Base-by-base conservation (phyloP, 2,888 invertebrate species). In the Drosophila kuntzei region DNA sequence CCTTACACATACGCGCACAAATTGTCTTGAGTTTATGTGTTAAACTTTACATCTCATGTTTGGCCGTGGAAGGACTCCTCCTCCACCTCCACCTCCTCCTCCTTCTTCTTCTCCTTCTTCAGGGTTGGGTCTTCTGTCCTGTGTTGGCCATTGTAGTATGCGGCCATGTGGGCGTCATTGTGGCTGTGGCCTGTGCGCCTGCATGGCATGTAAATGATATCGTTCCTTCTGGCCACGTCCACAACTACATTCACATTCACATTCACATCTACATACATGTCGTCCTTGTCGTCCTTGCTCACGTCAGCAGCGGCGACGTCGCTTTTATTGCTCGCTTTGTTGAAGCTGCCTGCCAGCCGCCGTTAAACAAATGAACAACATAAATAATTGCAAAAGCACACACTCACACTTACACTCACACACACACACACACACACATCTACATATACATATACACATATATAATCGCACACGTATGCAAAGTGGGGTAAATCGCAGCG, bases 21-120 rank as follows among this genome's bases (percentile, higher is more conserved):
- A 89, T 86, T 85, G 83, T 82, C 89, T 88, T 86, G 78, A 89
- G 85, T 88, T 86, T 86, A 89, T 86, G 89, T 86, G 89, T 88
- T 86, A 80, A 88, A 88, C 86, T 89, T 88, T 80, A 89, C 80
- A 88, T 86, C 89, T 83, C 73, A 73, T 77, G 75, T 74, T 79
- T 74, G 75, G 75, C 60, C 74, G 62, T 74, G 75, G 51, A 74
- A 67, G 79, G 74, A 69, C 69, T 67, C 20, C 59, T 69, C 46
- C 18, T 4, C 6, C 27, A 12, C 11, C 16, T n/a, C 0, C 41
- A 14, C 22, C 47, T 5, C 0, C 44, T 8, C 1, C 34, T 27
- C n/a, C 12, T 11, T 3, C 27, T 18, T 7, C 9, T 25, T 11
- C 25, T 6, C 2, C 57, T 75, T 66, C 43, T 55, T 27, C 47